phyloP scores from a whole-genome alignment of 2,113 vertebrate species.

The Chloroceryle aenea region DNA sequence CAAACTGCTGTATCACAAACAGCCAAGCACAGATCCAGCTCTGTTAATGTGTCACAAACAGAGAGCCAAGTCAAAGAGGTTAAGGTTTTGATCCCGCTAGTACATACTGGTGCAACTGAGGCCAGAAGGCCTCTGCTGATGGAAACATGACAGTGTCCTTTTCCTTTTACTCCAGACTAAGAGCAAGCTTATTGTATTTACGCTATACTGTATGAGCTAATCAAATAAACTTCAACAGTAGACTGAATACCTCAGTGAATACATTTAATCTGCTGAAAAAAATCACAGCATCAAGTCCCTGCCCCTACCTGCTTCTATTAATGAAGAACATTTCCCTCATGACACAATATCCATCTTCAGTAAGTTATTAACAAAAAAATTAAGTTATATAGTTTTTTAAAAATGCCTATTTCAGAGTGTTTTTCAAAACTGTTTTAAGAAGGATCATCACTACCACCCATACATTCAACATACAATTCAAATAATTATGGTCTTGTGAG shows the following conservation, averaged over 20 bases:
- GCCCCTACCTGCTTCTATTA: not conserved
- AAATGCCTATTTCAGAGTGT: not conserved
- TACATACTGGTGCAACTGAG: not conserved
- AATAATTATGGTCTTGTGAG: not conserved
- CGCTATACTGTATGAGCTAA: fast-evolving
- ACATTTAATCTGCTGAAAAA: not conserved
- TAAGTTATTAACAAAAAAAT: not conserved
- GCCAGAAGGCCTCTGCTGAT: not conserved
- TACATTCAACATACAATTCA: fast-evolving
- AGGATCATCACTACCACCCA: not conserved
- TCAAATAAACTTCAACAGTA: not conserved
- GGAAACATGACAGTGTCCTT: not conserved
- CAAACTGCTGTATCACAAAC: not conserved
- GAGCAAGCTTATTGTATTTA: not conserved
- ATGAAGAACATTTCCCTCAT: not conserved
- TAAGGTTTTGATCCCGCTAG: not conserved
- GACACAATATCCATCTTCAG: not conserved
- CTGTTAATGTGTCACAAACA: fast-evolving
- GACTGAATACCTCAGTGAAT: not conserved
- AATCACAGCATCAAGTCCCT: not conserved
- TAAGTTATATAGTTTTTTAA: not conserved
- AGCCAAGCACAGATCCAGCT: not conserved
- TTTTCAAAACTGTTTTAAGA: not conserved
- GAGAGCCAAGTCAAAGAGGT: not conserved
- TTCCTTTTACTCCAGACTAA: not conserved